Evolutionary conservation across 2,888 invertebrate species (phyloP).

Genomic region (Diarsia rubi): DNA sequence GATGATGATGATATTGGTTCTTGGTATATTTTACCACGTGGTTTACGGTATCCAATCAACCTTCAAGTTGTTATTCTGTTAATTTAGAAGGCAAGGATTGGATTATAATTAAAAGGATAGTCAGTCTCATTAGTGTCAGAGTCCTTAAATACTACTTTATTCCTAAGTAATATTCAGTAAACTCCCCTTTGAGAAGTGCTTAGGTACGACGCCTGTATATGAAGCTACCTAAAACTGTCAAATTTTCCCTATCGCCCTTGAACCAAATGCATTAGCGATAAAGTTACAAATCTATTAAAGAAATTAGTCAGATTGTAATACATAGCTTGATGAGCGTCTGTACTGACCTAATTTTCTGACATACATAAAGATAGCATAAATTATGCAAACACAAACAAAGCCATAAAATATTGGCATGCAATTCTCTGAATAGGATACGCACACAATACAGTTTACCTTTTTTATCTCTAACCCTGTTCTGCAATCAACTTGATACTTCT

Average conservation of each 20-base stretch:
- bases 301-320: no score
- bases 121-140: neutral
- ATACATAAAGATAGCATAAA: neutral
- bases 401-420: constrained; percentile 24
- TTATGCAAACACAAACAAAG: constrained; percentile 4
- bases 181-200: neutral
- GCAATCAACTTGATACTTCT: constrained; percentile 29
- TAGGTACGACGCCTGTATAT: no score
- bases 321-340: no score
- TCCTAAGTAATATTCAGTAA: neutral
- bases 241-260: no score
- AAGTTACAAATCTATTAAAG: no score
- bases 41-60: neutral
- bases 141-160: neutral
- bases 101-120: no score
- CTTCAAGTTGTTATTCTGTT: neutral
- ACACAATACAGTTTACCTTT: constrained; percentile 38
- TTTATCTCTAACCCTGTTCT: constrained; percentile 40
- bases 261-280: no score
- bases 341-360: neutral
- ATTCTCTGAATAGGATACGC: constrained; percentile 8
- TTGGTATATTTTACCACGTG: neutral
- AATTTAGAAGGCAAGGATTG: neutral
- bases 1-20: no score
- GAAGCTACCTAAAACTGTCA: no score